Percentiles rank a stretch among this genome's conserved stretches.
Evolutionary conservation across 2,888 invertebrate genomes (phyloP).

Genomic region (Apotomis turbidana): DNA sequence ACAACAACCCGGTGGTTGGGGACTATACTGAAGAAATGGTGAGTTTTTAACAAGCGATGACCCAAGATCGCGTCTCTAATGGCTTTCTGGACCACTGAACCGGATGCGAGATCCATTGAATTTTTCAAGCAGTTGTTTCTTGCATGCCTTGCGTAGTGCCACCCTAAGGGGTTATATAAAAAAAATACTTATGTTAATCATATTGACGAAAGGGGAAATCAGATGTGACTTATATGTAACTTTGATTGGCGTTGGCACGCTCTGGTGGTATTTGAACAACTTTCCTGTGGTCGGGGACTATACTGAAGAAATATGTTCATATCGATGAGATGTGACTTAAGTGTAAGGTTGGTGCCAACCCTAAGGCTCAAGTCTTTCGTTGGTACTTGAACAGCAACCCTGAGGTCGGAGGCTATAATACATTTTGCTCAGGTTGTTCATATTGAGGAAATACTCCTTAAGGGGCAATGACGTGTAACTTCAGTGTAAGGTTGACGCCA

Average conservation of each 20-base stretch:
- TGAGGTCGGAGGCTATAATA: slow-evolving; percentile 63
- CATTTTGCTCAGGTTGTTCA: too few species aligned
- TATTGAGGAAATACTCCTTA: too few species aligned
- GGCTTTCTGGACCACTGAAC: too few species aligned
- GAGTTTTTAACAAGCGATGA: slow-evolving; percentile 47
- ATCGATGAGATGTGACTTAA: not conserved
- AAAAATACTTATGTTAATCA: too few species aligned
- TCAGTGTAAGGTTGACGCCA: slow-evolving; percentile 92
- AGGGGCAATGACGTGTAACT: too few species aligned
- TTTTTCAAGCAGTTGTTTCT: too few species aligned
- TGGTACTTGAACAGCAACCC: slow-evolving; percentile 95
- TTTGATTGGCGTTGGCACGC: slow-evolving; percentile 56
- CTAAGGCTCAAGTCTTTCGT: slow-evolving; percentile 89
- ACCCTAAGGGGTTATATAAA: too few species aligned
- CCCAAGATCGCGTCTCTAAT: too few species aligned
- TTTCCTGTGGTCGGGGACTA: slow-evolving; percentile 83
- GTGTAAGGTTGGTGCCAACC: slow-evolving; percentile 96
- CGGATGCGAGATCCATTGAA: too few species aligned
- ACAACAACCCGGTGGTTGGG: slow-evolving; percentile 91
- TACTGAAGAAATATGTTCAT: slow-evolving; percentile 80
- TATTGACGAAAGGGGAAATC: too few species aligned
- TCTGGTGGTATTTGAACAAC: slow-evolving; percentile 94
- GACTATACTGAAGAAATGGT: slow-evolving; percentile 93
- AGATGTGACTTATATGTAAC: too few species aligned
- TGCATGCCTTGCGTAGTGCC: too few species aligned